Evolutionary conservation across 2,797 vertebrate genomes (phyloP), one percentile per base, ranked within the genome.

Genomic region (Dendrocincla tyrannina): DNA sequence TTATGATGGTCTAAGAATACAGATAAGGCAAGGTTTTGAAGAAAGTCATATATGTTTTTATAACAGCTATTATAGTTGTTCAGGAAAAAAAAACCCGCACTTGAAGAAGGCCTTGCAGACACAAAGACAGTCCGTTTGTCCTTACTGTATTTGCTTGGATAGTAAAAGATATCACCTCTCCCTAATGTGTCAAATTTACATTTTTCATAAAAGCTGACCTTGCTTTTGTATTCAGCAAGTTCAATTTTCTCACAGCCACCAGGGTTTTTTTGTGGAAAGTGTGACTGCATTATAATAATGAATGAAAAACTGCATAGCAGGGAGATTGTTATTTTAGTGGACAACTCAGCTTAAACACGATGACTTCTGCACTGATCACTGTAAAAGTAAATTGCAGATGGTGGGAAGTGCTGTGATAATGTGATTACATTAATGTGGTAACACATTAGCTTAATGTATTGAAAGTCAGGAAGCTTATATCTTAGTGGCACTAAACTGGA

Each of bases 401-500:
- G 77, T 23, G 59, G 76, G 52, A 62, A 73, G 24, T 7, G 39
- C 41, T 47, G 52, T 84, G 70, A 91, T 88, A 86, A 75, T 80
- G 66, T 94, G 92, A 96, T 96, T 93, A 44, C 79, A 86, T 89
- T 89, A 94, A 96, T 80, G 86, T 77, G 87, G 58, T 55, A 44
- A 60, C 50, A 85, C 85, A 74, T 96, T 95, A 93, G 13, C 76
- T 85, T 96, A 96, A 93, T 88, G 64, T 63, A 77, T 85, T 89
- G 96, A 96, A 96, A 95, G 95, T 96, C 95, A 95, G 91, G 53
- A 93, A 93, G 62, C 72, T 94, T 96, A 69, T 41, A 42, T 92
- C 83, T 91, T 49, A 5, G 68, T 78, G 60, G 62, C 70, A 75
- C 70, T 89, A 96, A 96, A 93, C 77, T 89, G 85, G 49, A 97